A percentile compares a stretch with the other conserved stretches of the same genome.
These are phyloP conservation scores for Drosophila eohydei DNA, from an alignment of 2,888 invertebrate genomes.

Conservation along the genomic window DNA sequence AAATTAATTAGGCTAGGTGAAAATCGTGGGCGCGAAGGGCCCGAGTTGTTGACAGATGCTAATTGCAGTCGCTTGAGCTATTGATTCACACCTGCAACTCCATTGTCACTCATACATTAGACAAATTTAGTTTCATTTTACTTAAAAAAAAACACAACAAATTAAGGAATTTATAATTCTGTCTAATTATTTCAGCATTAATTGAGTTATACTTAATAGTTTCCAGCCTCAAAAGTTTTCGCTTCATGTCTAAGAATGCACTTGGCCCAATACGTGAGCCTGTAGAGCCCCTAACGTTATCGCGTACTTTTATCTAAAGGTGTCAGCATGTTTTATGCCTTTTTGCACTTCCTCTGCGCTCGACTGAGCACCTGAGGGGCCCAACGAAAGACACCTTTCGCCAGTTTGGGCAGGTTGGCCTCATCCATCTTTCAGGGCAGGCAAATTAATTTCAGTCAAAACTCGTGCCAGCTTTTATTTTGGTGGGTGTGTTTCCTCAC, in stretches of 20 bases:
- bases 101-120: not conserved
- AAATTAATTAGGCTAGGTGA: conserved; percentile 42
- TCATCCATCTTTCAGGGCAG: conserved; percentile 63
- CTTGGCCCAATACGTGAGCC: conserved; percentile 9
- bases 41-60: not conserved
- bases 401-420: conserved; percentile 21
- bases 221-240: not conserved
- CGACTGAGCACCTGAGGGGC: conserved; percentile 26
- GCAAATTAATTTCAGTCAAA: conserved; percentile 77
- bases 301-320: conserved; percentile 49
- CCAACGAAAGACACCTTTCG: conserved; percentile 50
- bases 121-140: not conserved
- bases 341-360: conserved; percentile 52
- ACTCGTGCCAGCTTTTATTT: conserved; percentile 45
- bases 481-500: conserved; percentile 60
- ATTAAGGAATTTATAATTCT: not conserved
- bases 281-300: conserved; percentile 27
- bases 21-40: not conserved
- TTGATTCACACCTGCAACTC: not conserved
- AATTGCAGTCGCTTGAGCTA: not conserved
- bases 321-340: conserved; percentile 66
- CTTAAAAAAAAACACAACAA: not conserved
- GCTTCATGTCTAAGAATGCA: not conserved
- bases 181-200: not conserved
- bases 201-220: not conserved